These are phyloP conservation scores for Schizothorax lantsangensis DNA, from an alignment of 2,797 vertebrate genomes.

Conservation along the genomic window DNA sequence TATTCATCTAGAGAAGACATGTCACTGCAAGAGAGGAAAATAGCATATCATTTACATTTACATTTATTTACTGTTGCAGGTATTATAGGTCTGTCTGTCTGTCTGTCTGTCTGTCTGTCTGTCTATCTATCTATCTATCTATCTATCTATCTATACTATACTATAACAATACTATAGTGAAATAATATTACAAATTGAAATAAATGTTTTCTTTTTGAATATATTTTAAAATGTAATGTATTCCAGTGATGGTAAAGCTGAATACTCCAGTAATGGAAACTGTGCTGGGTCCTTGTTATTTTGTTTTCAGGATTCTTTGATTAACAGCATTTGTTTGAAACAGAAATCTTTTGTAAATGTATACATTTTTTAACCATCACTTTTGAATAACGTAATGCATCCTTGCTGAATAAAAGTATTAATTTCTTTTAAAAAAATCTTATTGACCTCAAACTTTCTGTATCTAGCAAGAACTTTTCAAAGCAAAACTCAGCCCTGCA, in stretches of 20 bases:
- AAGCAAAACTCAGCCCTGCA: neutral
- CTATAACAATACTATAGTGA: no score
- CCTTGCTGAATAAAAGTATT: neutral
- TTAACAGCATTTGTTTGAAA: no score
- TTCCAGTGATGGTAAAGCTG: no score
- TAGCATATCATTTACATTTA: neutral
- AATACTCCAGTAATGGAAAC: no score
- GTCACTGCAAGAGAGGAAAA: constrained; percentile 74
- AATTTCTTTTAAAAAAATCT: neutral
- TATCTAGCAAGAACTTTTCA: neutral
- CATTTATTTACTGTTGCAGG: neutral
- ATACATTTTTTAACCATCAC: neutral
- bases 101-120: neutral
- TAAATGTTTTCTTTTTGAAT: no score
- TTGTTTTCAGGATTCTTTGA: no score
- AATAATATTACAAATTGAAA: no score
- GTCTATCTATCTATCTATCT: neutral
- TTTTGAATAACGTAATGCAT: neutral
- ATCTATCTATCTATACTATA: neutral
- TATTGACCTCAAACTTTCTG: neutral
- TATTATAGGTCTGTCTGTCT: neutral
- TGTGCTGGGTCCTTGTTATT: no score
- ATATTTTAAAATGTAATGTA: no score
- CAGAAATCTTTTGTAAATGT: no score
- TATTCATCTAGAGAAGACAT: constrained; percentile 76